phyloP scores from a whole-genome alignment of 2,888 invertebrate genomes.

The Hydraecia micacea region DNA sequence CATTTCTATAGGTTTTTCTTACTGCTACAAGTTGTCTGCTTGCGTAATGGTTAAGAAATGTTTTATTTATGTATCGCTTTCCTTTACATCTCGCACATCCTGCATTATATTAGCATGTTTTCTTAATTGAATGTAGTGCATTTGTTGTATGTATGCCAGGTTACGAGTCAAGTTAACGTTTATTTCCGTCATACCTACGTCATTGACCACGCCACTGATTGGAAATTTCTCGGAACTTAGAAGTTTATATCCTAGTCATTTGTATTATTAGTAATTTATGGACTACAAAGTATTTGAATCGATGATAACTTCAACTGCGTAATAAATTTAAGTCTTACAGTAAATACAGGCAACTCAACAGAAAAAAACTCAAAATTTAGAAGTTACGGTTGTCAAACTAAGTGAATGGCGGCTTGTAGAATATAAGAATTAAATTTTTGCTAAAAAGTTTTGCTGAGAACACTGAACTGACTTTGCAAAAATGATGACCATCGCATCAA shows the following conservation, averaged over 20 bases:
- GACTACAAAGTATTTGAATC: not conserved
- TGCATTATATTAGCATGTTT: constrained; percentile 25
- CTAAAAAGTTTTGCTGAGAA: too few species aligned
- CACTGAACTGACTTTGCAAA: not conserved
- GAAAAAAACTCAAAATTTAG: not conserved
- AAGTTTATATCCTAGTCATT: constrained; percentile 30
- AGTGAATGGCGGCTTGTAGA: not conserved
- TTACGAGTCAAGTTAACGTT: not conserved
- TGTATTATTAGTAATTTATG: constrained; percentile 22
- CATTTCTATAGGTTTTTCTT: constrained; percentile 21
- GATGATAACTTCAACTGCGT: not conserved
- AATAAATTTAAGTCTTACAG: too few species aligned
- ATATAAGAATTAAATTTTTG: not conserved
- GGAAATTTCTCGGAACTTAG: constrained; percentile 30
- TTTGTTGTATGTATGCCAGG: constrained; percentile 15
- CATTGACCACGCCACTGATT: constrained; percentile 42
- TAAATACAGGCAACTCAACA: not conserved
- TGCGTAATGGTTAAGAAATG: constrained; percentile 14
- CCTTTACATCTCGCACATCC: not conserved
- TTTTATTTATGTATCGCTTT: constrained; percentile 24
- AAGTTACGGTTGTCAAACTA: not conserved
- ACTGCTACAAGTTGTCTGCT: not conserved
- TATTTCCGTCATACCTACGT: constrained; percentile 42
- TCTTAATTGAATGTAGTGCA: constrained; percentile 18
- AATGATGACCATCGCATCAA: too few species aligned